Percentiles rank a stretch among this genome's conserved stretches.
phyloP scores from a whole-genome alignment of 2,113 vertebrate species.

The Prochilodus magdalenae region DNA sequence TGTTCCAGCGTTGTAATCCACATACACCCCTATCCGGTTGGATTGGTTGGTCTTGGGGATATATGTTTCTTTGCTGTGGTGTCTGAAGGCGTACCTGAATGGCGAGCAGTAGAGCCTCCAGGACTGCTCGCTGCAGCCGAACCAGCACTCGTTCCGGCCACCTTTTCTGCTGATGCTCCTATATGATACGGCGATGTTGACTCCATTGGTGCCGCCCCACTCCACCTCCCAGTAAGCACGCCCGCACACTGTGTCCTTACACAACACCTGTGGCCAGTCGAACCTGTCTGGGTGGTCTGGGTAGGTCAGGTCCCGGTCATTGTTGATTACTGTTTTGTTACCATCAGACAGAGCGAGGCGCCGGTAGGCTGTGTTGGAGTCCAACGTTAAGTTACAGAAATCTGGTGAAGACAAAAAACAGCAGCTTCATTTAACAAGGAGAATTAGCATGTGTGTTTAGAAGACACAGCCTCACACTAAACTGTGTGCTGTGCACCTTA shows the following conservation, averaged over 20 bases:
- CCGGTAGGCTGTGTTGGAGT: constrained; percentile 44
- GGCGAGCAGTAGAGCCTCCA: constrained; percentile 51
- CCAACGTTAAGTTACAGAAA: constrained; percentile 38
- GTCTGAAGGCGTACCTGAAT: constrained; percentile 32
- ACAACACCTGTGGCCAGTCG: constrained; percentile 45
- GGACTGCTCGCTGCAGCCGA: constrained; percentile 45
- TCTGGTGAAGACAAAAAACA: constrained; percentile 7
- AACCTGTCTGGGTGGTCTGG: constrained; percentile 42
- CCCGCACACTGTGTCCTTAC: constrained; percentile 28
- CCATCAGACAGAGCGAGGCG: constrained; percentile 19
- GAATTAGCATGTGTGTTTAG: no score
- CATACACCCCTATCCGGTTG: constrained; percentile 39
- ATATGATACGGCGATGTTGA: constrained; percentile 39
- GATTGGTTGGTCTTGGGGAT: constrained; percentile 23
- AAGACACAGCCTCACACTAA: no score
- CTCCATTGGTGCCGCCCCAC: constrained; percentile 28
- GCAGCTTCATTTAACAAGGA: not conserved
- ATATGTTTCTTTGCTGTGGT: constrained; percentile 23
- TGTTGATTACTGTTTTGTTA: constrained; percentile 26
- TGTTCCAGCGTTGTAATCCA: constrained; percentile 33
- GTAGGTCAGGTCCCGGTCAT: constrained; percentile 31
- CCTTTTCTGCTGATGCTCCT: constrained; percentile 27
- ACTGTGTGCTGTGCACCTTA: no score
- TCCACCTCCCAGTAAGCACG: constrained; percentile 52
- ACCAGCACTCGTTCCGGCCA: constrained; percentile 1